A percentile compares a stretch with the other conserved stretches of the same genome.
These are phyloP conservation scores for Balanococcus diminutus DNA, from an alignment of 2,888 invertebrate genomes.

Conservation along the genomic window DNA sequence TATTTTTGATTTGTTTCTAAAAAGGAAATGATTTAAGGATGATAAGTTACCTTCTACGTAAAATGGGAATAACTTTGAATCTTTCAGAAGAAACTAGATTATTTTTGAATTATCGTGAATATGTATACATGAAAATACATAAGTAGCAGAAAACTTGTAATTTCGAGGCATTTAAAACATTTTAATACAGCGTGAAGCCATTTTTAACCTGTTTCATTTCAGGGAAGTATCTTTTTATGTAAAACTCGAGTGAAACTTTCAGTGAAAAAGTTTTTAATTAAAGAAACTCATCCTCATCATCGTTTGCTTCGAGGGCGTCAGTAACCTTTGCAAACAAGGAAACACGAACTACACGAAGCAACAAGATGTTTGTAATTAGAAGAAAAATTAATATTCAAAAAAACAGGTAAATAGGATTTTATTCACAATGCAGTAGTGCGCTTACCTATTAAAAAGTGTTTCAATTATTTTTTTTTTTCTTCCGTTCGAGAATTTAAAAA, in stretches of 20 bases:
- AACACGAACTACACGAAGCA: neutral
- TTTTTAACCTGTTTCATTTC: constrained; percentile 7
- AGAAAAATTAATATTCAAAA: neutral
- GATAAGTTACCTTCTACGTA: too few species aligned
- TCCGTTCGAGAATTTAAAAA: neutral
- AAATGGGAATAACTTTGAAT: too few species aligned
- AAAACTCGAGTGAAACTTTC: constrained; percentile 5
- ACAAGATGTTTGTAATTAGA: constrained; percentile 25
- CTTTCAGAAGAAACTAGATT: too few species aligned
- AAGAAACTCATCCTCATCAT: constrained; percentile 16
- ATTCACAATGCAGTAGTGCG: neutral
- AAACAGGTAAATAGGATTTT: neutral
- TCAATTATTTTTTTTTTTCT: neutral
- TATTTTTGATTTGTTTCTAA: too few species aligned
- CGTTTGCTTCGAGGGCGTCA: constrained; percentile 23
- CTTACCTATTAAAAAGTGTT: neutral
- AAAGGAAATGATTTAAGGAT: too few species aligned
- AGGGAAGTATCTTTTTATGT: neutral
- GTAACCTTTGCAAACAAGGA: constrained; percentile 29
- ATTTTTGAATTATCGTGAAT: too few species aligned
- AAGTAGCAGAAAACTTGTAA: too few species aligned
- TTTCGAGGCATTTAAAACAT: neutral
- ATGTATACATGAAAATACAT: too few species aligned
- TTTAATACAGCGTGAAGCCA: neutral
- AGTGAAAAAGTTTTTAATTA: constrained; percentile 18